Evolutionary conservation across 2,113 vertebrate genomes (phyloP).

Genomic region (Numenius arquata): DNA sequence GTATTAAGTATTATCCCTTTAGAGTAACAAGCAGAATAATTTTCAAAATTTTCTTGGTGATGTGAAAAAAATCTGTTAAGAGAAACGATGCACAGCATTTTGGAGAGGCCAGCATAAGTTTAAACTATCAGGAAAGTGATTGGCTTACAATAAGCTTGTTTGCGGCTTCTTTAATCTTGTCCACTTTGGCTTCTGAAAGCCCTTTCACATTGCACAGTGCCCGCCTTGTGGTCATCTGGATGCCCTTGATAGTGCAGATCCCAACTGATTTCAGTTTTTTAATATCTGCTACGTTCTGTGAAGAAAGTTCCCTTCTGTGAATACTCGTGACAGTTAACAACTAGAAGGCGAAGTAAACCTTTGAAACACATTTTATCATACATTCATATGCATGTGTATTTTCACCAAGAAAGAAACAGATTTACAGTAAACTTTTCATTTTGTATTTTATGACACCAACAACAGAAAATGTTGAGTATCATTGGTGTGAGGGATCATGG

Average conservation of each 20-base stretch:
- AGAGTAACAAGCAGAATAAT: not conserved
- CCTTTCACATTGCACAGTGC: slow-evolving; percentile 94
- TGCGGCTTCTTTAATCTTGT: slow-evolving; percentile 98
- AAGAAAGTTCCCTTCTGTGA: slow-evolving; percentile 40
- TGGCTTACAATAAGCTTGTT: slow-evolving; percentile 91
- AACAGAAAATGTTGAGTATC: not conserved
- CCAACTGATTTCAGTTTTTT: slow-evolving; percentile 96
- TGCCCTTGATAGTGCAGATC: slow-evolving; percentile 96
- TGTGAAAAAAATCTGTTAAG: not conserved
- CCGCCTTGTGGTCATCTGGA: slow-evolving; percentile 96
- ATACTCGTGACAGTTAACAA: not conserved
- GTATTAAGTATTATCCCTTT: not conserved
- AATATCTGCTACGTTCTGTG: slow-evolving; percentile 93
- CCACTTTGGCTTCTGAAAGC: slow-evolving; percentile 96
- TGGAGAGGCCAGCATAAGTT: not conserved
- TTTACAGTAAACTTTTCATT: not conserved
- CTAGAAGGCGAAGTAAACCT: not conserved
- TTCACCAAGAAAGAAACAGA: not conserved
- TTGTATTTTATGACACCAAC: not conserved
- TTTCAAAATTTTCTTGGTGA: not conserved
- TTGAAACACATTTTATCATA: not conserved
- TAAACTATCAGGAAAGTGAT: not conserved
- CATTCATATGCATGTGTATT: not conserved
- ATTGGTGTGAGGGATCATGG: not conserved
- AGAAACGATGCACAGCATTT: not conserved